Evolutionary conservation across 2,113 vertebrate species (phyloP).

Genomic region (Bombycilla garrulus): DNA sequence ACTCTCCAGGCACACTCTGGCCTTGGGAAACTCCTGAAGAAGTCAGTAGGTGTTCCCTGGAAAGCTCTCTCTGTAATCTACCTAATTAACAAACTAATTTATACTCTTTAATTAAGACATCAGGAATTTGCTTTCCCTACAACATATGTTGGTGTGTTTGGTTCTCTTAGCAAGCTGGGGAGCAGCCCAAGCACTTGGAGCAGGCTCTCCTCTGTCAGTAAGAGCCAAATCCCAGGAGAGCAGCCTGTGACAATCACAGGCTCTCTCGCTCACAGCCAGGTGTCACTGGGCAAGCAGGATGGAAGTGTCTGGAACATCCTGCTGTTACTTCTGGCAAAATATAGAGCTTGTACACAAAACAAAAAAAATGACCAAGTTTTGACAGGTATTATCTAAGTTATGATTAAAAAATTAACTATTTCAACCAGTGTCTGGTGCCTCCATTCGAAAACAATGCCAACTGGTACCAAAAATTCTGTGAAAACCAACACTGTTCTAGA

Average conservation of each 20-base stretch:
- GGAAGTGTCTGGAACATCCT: background rate
- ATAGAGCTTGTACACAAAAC: background rate
- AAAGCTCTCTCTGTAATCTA: background rate
- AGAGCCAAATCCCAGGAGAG: background rate
- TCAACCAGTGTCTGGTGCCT: background rate
- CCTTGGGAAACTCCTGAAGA: background rate
- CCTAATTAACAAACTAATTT: background rate
- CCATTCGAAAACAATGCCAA: background rate
- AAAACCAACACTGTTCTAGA: background rate
- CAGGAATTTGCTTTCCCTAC: background rate
- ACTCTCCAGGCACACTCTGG: background rate
- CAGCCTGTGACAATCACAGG: background rate
- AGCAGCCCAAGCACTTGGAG: background rate
- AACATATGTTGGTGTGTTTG: background rate
- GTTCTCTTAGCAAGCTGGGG: background rate
- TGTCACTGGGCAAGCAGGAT: background rate
- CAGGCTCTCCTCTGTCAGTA: background rate
- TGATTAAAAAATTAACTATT: background rate
- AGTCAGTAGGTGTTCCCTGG: background rate
- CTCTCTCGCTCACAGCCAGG: fast-evolving
- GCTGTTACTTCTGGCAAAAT: background rate
- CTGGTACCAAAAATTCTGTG: background rate
- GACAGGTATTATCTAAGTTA: background rate
- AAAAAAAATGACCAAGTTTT: background rate
- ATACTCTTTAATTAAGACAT: background rate